phyloP scores from a whole-genome alignment of 2,888 invertebrate species.

The Spodoptera exigua region DNA sequence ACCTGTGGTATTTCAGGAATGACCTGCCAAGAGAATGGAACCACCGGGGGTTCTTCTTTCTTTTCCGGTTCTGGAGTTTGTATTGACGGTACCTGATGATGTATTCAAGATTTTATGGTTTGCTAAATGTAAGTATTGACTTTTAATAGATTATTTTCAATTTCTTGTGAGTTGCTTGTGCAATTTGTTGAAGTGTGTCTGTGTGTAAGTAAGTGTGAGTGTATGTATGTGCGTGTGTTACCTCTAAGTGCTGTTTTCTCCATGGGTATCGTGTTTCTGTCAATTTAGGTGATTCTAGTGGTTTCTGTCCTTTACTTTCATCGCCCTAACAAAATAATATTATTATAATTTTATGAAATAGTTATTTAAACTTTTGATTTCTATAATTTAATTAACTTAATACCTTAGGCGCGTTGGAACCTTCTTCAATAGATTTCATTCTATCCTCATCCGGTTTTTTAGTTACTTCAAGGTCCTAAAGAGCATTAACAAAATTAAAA shows the following conservation, averaged over 20 bases:
- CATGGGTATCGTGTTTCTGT: conserved; percentile 64
- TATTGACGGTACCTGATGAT: conserved; percentile 74
- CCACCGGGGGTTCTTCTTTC: conserved; percentile 75
- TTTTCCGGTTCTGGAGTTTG: conserved; percentile 73
- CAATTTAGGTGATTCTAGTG: conserved; percentile 57
- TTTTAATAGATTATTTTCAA: conserved; percentile 13
- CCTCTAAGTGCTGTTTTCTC: conserved; percentile 63
- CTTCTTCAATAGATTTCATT: not conserved
- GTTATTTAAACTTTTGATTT: too few species aligned
- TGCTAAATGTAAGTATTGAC: conserved; percentile 18
- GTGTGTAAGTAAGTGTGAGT: conserved; percentile 21
- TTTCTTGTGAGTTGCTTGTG: conserved; percentile 34
- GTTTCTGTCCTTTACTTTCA: conserved; percentile 44
- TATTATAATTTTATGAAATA: not conserved
- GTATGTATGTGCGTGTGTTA: conserved; percentile 27
- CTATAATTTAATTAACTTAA: not conserved
- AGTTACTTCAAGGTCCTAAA: conserved; percentile 22
- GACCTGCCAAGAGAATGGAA: conserved; percentile 83
- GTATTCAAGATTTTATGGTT: conserved; percentile 29
- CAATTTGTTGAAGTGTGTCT: conserved; percentile 47
- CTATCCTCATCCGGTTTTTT: conserved; percentile 7
- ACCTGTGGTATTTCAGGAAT: conserved; percentile 87
- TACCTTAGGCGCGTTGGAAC: conserved; percentile 6
- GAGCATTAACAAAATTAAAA: not conserved
- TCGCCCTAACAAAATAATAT: conserved; percentile 35